Evolutionary conservation across 2,888 invertebrate species (phyloP).

Genomic region (Clistopyga incitator): DNA sequence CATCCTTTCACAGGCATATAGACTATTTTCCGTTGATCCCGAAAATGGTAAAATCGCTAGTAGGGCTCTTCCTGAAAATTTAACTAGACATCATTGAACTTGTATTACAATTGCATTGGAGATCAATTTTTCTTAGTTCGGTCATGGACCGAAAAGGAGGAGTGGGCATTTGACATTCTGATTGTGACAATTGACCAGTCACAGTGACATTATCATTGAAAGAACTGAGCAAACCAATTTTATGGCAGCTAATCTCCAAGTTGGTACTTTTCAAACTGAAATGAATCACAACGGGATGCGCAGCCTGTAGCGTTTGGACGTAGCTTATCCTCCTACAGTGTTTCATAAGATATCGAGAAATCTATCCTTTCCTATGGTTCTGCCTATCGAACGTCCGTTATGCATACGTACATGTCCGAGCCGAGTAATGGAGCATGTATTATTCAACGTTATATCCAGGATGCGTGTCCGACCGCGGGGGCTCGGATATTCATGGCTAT

Average conservation of each 20-base stretch:
- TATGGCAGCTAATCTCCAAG: background rate
- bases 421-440: constrained; percentile 75
- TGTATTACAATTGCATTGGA: background rate
- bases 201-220: background rate
- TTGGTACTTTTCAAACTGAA: background rate
- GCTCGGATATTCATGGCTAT: constrained; percentile 60
- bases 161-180: background rate
- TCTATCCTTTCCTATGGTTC: constrained; percentile 45
- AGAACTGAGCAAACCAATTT: background rate
- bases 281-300: constrained; percentile 1
- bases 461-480: constrained; percentile 69
- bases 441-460: constrained; percentile 73
- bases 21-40: background rate
- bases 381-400: constrained; percentile 67
- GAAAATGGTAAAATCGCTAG: background rate
- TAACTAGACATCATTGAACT: background rate
- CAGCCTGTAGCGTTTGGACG: background rate
- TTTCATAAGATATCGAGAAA: constrained; percentile 48
- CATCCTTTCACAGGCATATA: background rate
- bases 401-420: constrained; percentile 71
- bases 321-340: constrained; percentile 31
- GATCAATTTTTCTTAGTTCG: background rate
- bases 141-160: background rate
- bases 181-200: background rate
- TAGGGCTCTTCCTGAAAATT: background rate